Evolutionary conservation across 2,888 invertebrate species (phyloP), one percentile per base, ranked within the genome.

Genomic region (Eristalis tenax): DNA sequence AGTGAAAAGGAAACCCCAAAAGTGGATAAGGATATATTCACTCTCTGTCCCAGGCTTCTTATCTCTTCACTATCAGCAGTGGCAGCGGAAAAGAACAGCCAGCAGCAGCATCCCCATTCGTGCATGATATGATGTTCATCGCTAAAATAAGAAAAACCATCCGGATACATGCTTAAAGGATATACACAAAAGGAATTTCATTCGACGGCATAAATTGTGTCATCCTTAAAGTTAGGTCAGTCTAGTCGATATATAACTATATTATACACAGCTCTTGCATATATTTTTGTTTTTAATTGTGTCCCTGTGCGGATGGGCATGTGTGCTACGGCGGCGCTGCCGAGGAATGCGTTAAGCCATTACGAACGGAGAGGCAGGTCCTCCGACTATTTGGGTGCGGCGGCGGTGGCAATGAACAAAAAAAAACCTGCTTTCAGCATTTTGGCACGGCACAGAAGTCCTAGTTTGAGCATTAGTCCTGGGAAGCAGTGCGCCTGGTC

Each of bases 181-280:
- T 86, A 83, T 78, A 82, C 70, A 71, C 32, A 15, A 18, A 63
- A 78, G 66, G 56, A 82, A 15, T 74, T 78, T 40, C 5, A 18
- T 83, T 83, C 56, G 61, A 75, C 65, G 65, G 63, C 70, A 63
- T 57, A 75, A 78, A 79, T 86, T 83, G 86, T 86, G 83, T 75
- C 83, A 86, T 86, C 86, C 59, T 75, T 68, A 63, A 78, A 86
- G 83, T 83, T 86, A 86, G 86, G 86, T 86, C 74, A 83, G 86
- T 86, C 74, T 18, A 82, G 78, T 85, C 71, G 40, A 81, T 81
- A 71, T 76, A 76, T n/a, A n/a, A 70, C 65, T 43, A 22, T 71
- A 73, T 77, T 83, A 77, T 78, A 78, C 65, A 74, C n/a, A 82
- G 70, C 59, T 74, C 26, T 64, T 78, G 77, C 18, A 50, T 18